Evolutionary conservation across 2,888 invertebrate species (phyloP).

Genomic region (Drosophila macrospina): DNA sequence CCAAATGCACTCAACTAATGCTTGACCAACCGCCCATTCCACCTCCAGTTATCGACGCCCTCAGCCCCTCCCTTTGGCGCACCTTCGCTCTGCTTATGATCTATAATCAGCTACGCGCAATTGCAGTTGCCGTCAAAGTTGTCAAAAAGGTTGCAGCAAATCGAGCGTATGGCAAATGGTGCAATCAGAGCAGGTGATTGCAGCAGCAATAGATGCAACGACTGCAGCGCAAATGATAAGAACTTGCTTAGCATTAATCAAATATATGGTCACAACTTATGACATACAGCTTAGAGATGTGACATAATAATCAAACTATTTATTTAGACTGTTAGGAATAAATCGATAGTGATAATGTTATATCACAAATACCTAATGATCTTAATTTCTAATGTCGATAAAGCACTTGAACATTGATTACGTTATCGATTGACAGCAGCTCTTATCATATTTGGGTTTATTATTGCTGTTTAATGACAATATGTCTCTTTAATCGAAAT

Average conservation of each 20-base stretch:
- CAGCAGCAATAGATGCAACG: conserved; percentile 5
- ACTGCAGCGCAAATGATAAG: conserved; percentile 13
- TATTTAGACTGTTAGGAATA: too few species aligned
- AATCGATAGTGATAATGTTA: too few species aligned
- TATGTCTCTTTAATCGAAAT: too few species aligned
- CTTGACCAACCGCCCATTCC: conserved; percentile 17
- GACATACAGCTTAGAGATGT: not conserved
- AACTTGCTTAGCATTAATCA: conserved; percentile 10
- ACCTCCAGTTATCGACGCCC: too few species aligned
- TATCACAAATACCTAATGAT: too few species aligned
- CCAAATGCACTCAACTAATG: conserved; percentile 17
- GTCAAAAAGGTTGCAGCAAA: conserved; percentile 3
- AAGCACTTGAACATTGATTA: too few species aligned
- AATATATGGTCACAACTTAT: not conserved
- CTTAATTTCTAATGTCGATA: too few species aligned
- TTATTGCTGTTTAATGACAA: too few species aligned
- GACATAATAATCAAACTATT: too few species aligned
- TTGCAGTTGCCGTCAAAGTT: conserved; percentile 14
- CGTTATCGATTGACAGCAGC: too few species aligned
- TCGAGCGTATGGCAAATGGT: not conserved
- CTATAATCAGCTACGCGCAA: conserved; percentile 18
- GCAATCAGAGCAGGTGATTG: conserved; percentile 5
- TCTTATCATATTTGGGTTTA: too few species aligned
- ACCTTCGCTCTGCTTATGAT: not conserved
- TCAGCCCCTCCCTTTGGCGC: not conserved